Percentiles rank a stretch among this genome's conserved stretches.
These are phyloP conservation scores for Rhamphomyia laevipes DNA, from an alignment of 2,888 invertebrate genomes.

Conservation along the genomic window DNA sequence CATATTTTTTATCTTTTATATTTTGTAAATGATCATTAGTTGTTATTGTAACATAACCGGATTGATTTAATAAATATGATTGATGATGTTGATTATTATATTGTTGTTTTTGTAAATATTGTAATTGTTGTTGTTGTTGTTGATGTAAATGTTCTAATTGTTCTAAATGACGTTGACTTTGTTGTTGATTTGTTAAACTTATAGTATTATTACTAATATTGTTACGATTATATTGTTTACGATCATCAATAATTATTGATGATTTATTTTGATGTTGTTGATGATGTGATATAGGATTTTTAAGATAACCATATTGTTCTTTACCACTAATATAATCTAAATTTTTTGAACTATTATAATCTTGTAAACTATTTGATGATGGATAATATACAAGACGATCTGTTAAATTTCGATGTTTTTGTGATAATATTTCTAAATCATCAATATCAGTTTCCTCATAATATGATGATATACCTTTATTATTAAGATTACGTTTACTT, in stretches of 20 bases:
- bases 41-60: slow-evolving; percentile 16
- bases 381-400: slow-evolving; percentile 76
- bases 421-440: slow-evolving; percentile 17
- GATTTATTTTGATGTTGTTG: slow-evolving; percentile 4
- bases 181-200: slow-evolving; percentile 3
- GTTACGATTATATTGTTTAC: background rate
- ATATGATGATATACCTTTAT: slow-evolving; percentile 2
- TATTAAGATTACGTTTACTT: background rate
- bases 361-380: slow-evolving; percentile 40
- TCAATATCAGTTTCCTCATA: slow-evolving; percentile 24
- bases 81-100: slow-evolving; percentile 13
- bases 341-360: slow-evolving; percentile 29
- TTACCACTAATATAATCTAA: slow-evolving; percentile 26
- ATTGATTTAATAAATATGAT: slow-evolving; percentile 16
- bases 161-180: slow-evolving; percentile 9
- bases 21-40: too few species aligned
- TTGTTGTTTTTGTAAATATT: slow-evolving; percentile 10
- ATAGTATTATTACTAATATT: background rate
- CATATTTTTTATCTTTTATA: slow-evolving; percentile 30
- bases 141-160: slow-evolving; percentile 12
- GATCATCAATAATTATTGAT: background rate
- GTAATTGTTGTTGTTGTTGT: slow-evolving; percentile 11
- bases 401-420: slow-evolving; percentile 42
- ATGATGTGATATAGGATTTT: background rate
- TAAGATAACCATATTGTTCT: slow-evolving; percentile 7